Conservation (phyloP, 2,888 invertebrate genomes). For the Coelopa pilipes region DNA sequence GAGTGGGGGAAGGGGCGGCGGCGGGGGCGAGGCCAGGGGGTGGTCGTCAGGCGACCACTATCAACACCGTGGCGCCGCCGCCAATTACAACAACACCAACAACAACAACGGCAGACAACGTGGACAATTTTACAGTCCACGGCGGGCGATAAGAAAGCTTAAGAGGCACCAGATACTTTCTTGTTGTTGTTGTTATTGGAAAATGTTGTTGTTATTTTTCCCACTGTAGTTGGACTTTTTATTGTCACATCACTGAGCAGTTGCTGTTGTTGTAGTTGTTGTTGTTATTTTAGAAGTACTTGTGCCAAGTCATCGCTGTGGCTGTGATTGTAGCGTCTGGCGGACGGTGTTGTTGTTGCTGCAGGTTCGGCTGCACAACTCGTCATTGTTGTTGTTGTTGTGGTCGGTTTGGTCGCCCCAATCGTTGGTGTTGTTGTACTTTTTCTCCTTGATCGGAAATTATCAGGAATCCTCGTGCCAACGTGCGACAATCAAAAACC, state of each 20-base stretch:
- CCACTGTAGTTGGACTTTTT: no score
- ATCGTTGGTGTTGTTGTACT: constrained; percentile 28
- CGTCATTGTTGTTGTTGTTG: constrained; percentile 32
- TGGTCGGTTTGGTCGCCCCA: constrained; percentile 10
- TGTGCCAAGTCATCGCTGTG: no score
- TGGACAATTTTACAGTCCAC: constrained; percentile 37
- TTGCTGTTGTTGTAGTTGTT: no score
- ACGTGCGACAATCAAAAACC: constrained; percentile 33
- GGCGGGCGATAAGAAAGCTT: constrained; percentile 40
- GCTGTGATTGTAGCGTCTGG: no score
- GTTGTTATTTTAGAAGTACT: no score
- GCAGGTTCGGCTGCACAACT: background rate
- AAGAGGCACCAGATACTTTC: constrained; percentile 26
- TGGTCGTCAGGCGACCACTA: no score
- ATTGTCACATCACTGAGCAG: no score
- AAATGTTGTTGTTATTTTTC: no score
- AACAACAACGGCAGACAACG: constrained; percentile 47
- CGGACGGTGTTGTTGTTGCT: constrained; percentile 31
- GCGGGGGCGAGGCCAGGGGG: no score
- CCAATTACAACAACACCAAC: no score
- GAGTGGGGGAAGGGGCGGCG: no score
- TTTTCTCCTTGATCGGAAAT: constrained; percentile 40
- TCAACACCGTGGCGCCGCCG: constrained; percentile 3
- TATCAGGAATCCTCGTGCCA: constrained; percentile 42
- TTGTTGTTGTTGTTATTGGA: no score